Evolutionary conservation across 1,140 invertebrate species (phyloP).

Genomic region (Bombus turneri): DNA sequence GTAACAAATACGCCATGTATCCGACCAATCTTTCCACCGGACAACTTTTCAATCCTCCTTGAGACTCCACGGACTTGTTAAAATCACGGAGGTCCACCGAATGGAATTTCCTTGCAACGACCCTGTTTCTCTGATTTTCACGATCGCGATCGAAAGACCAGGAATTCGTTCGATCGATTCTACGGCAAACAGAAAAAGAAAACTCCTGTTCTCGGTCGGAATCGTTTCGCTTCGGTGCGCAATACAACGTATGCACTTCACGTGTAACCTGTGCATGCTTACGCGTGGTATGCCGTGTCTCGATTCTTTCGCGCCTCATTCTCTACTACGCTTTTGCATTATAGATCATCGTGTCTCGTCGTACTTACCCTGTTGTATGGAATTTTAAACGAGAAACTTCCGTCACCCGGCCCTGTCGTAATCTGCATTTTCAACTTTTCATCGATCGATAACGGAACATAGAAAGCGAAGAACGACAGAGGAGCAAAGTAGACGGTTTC

Average conservation of each 20-base stretch:
- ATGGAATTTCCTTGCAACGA: neutral
- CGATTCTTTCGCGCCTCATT: slow-evolving; percentile 1
- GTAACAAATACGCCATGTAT: neutral
- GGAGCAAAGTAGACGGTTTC: no score
- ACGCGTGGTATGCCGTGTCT: neutral
- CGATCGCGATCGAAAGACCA: neutral
- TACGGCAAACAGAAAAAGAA: neutral
- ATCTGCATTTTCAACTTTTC: slow-evolving; percentile 22
- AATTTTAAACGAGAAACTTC: slow-evolving; percentile 43
- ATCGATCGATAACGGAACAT: neutral
- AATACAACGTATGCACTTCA: neutral
- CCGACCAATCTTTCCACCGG: neutral
- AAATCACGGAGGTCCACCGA: neutral
- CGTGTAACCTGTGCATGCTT: neutral
- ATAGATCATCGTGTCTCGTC: slow-evolving; percentile 30
- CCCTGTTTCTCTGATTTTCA: neutral
- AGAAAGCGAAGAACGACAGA: no score
- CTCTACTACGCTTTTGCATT: slow-evolving; percentile 16
- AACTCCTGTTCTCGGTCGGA: neutral
- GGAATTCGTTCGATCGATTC: neutral
- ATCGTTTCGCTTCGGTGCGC: neutral
- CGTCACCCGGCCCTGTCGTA: neutral
- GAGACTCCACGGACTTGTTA: neutral
- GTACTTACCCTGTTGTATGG: neutral
- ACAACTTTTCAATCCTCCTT: neutral